Percentiles rank a stretch among this genome's conserved stretches.
These are phyloP conservation scores for Anhinga anhinga DNA, from an alignment of 2,113 vertebrate species.

Conservation along the genomic window DNA sequence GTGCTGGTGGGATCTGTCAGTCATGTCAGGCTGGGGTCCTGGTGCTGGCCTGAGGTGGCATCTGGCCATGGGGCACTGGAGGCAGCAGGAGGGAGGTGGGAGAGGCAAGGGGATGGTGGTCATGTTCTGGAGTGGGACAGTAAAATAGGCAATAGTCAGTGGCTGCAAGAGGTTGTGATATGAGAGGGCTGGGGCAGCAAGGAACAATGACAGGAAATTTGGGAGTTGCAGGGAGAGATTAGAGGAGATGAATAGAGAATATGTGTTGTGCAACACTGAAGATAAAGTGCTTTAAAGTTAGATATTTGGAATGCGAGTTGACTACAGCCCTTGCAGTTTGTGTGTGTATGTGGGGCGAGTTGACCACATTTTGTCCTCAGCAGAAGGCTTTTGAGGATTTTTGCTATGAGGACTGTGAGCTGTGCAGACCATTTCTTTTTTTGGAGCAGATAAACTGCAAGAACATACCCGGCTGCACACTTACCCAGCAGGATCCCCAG, in stretches of 20 bases:
- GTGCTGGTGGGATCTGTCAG: not conserved
- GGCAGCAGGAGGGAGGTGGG: not conserved
- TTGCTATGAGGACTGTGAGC: not conserved
- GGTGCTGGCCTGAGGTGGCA: not conserved
- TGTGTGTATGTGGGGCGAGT: not conserved
- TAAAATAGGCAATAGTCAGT: not conserved
- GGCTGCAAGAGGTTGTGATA: not conserved
- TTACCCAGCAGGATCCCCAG: slow-evolving; percentile 74
- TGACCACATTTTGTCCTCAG: not conserved
- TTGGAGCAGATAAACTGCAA: not conserved
- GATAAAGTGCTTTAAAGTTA: not conserved
- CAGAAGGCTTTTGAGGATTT: not conserved
- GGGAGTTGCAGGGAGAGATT: not conserved
- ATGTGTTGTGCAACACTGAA: fast-evolving
- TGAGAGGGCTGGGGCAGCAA: not conserved
- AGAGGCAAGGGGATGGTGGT: not conserved
- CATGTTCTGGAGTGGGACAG: not conserved
- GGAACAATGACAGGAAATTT: not conserved
- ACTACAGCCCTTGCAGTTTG: not conserved
- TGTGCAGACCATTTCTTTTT: not conserved
- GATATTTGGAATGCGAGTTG: not conserved
- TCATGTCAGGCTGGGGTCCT: not conserved
- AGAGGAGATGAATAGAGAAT: not conserved
- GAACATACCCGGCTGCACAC: not conserved
- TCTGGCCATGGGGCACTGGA: not conserved